Conservation (phyloP, 1,140 invertebrate species). For the Drosophila ironensis region DNA sequence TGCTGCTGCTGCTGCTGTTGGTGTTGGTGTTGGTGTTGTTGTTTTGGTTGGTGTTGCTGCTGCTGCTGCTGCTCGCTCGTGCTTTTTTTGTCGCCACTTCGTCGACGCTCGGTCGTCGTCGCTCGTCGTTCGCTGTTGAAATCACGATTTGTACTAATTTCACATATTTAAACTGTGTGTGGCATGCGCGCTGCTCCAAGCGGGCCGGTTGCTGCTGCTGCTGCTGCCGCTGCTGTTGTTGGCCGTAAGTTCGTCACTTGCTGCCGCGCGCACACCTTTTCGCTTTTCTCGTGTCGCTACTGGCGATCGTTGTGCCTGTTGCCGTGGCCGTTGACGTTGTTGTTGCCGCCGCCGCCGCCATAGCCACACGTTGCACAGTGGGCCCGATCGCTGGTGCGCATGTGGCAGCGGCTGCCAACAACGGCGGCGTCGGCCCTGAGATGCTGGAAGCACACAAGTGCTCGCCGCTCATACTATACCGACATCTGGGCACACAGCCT, state of each 20-base stretch:
- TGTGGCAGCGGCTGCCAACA: conserved; percentile 63
- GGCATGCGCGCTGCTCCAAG: conserved; percentile 79
- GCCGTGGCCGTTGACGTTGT: conserved; percentile 42
- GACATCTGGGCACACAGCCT: conserved; percentile 17
- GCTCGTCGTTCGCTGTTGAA: conserved; percentile 82
- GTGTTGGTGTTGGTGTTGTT: conserved; percentile 48
- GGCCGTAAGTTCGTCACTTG: conserved; percentile 78
- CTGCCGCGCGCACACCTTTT: conserved; percentile 65
- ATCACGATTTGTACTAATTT: conserved; percentile 82
- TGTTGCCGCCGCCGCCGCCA: conserved; percentile 68
- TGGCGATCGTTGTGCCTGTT: conserved; percentile 55
- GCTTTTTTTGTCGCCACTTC: conserved; percentile 61
- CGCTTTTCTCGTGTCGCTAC: conserved; percentile 61
- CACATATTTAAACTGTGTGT: conserved; percentile 82
- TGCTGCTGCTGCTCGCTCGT: conserved; percentile 40
- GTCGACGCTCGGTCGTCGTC: conserved; percentile 64
- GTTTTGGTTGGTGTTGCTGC: conserved; percentile 29
- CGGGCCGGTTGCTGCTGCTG: conserved; percentile 71
- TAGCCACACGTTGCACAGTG: conserved; percentile 77
- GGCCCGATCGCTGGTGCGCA: conserved; percentile 54
- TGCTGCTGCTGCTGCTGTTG: conserved; percentile 8
- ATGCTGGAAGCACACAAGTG: conserved; percentile 29
- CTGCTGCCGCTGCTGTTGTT: conserved; percentile 56
- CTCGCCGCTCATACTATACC: not conserved
- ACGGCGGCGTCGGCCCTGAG: conserved; percentile 31